Evolutionary conservation across 2,113 vertebrate genomes (phyloP).

Genomic region (Phodopus roborovskii): DNA sequence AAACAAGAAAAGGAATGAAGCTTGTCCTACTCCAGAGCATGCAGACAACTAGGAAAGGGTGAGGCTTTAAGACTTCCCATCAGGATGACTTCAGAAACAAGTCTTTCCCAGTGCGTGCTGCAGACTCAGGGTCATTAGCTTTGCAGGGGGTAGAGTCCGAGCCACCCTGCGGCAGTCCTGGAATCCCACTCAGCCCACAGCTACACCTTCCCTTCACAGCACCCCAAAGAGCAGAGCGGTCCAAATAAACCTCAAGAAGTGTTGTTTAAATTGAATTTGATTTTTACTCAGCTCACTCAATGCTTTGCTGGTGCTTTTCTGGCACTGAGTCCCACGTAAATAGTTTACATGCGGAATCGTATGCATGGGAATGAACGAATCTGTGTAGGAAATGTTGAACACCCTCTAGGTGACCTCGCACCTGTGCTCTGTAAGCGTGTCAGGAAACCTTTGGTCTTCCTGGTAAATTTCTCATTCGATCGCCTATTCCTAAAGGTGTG

Average conservation of each 20-base stretch:
- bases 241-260: background rate
- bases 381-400: background rate
- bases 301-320: background rate
- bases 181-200: background rate
- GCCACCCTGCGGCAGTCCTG: fast-evolving
- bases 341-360: background rate
- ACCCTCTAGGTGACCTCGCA: background rate
- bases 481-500: background rate
- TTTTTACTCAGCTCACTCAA: background rate
- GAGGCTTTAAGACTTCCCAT: background rate
- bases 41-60: background rate
- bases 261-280: background rate
- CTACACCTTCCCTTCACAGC: background rate
- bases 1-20: background rate
- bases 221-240: background rate
- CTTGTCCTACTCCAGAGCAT: background rate
- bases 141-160: fast-evolving
- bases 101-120: background rate
- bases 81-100: background rate
- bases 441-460: background rate
- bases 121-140: fast-evolving
- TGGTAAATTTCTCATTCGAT: background rate
- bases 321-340: background rate
- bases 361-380: background rate
- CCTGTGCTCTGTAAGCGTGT: too few relatives aligned